phyloP scores from a whole-genome alignment of 2,888 invertebrate genomes.

The Thelaira solivaga region DNA sequence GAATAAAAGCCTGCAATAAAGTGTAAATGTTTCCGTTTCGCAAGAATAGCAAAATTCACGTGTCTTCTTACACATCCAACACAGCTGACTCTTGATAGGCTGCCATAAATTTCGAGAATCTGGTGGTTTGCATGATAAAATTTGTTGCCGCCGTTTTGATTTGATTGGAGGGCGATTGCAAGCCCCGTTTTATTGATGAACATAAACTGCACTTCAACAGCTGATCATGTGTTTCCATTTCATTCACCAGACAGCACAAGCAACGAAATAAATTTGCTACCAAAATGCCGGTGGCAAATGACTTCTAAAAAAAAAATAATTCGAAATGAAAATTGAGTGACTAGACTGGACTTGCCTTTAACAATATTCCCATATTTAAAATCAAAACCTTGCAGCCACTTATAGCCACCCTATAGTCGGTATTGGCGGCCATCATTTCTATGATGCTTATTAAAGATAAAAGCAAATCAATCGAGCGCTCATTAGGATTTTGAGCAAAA shows the following conservation, averaged over 20 bases:
- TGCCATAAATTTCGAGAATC: slow-evolving; percentile 68
- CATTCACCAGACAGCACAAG: slow-evolving; percentile 69
- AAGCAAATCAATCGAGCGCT: slow-evolving; percentile 68
- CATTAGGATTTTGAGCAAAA: slow-evolving; percentile 64
- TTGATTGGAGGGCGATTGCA: slow-evolving; percentile 69
- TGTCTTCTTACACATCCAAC: slow-evolving; percentile 69
- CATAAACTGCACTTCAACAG: slow-evolving; percentile 66
- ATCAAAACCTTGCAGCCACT: slow-evolving; percentile 58
- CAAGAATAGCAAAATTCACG: neutral
- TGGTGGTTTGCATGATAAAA: slow-evolving; percentile 72
- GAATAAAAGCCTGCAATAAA: slow-evolving; percentile 67
- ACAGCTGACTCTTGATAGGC: slow-evolving; percentile 70
- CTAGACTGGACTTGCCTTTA: slow-evolving; percentile 66
- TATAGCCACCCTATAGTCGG: slow-evolving; percentile 65
- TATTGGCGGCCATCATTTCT: slow-evolving; percentile 69
- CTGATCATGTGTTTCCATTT: slow-evolving; percentile 64
- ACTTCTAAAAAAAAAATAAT: slow-evolving; percentile 45
- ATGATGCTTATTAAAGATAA: slow-evolving; percentile 67
- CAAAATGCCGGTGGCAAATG: slow-evolving; percentile 66
- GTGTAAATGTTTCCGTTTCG: neutral
- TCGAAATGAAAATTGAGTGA: neutral
- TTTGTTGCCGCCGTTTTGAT: slow-evolving; percentile 72
- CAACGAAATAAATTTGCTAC: slow-evolving; percentile 72
- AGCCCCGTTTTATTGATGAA: slow-evolving; percentile 69
- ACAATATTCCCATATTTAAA: slow-evolving; percentile 65